Evolutionary conservation across 2,888 invertebrate species (phyloP).

Genomic region (Phengaris alcon): DNA sequence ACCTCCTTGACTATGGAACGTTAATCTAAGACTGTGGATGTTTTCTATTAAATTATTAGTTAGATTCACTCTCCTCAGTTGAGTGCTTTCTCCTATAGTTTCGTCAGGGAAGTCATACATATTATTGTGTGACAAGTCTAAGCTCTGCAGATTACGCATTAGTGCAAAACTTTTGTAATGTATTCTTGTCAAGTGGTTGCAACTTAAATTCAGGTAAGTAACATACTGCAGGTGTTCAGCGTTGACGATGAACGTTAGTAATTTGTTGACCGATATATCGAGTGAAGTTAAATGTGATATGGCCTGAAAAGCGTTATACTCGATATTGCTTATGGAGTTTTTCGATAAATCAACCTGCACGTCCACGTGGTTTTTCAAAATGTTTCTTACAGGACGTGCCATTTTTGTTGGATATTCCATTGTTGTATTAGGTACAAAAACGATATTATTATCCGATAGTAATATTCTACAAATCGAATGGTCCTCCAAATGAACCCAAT

Average conservation of each 20-base stretch:
- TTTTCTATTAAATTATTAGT: slow-evolving; percentile 54
- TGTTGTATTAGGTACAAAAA: slow-evolving; percentile 54
- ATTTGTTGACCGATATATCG: slow-evolving; percentile 59
- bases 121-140: slow-evolving; percentile 64
- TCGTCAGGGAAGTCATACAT: slow-evolving; percentile 56
- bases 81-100: slow-evolving; percentile 51
- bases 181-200: slow-evolving; percentile 52
- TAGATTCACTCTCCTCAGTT: slow-evolving; percentile 60
- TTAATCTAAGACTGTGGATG: slow-evolving; percentile 53
- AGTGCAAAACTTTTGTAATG: slow-evolving; percentile 55
- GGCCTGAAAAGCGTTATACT: slow-evolving; percentile 61
- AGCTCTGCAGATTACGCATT: slow-evolving; percentile 60
- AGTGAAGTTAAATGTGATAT: slow-evolving; percentile 52
- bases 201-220: slow-evolving; percentile 60
- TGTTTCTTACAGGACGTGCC: slow-evolving; percentile 44
- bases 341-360: slow-evolving; percentile 62
- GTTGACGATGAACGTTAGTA: slow-evolving; percentile 55
- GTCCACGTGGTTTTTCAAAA: slow-evolving; percentile 43
- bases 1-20: slow-evolving; percentile 62
- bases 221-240: slow-evolving; percentile 52
- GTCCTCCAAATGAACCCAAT: slow-evolving; percentile 60
- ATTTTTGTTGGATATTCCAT: slow-evolving; percentile 42
- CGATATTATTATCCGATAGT: slow-evolving; percentile 58
- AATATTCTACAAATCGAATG: slow-evolving; percentile 59
- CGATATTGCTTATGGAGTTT: slow-evolving; percentile 57